These are phyloP conservation scores for Dinothrombium tinctorium DNA, from an alignment of 1,140 invertebrate genomes.

Conservation along the genomic window DNA sequence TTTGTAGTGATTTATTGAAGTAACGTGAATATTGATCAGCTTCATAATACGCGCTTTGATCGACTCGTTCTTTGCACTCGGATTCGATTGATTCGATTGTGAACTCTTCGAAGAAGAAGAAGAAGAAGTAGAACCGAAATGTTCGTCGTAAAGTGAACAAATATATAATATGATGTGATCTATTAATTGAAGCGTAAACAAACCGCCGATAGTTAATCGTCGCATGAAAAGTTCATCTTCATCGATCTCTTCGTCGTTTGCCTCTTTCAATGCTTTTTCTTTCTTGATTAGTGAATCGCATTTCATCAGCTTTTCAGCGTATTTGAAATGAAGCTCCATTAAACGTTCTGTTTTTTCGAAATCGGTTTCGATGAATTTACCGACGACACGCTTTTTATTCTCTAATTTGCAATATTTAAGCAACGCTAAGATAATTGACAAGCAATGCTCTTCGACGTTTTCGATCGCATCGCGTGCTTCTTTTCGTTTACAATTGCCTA, in stretches of 20 bases:
- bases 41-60: slow-evolving; percentile 8
- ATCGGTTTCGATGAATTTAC: slow-evolving; percentile 95
- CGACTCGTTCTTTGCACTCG: not conserved
- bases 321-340: slow-evolving; percentile 90
- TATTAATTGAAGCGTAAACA: slow-evolving; percentile 84
- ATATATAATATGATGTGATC: slow-evolving; percentile 88
- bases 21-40: slow-evolving; percentile 7
- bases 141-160: slow-evolving; percentile 28
- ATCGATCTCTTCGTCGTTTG: slow-evolving; percentile 24
- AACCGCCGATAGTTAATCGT: slow-evolving; percentile 53
- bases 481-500: slow-evolving; percentile 38
- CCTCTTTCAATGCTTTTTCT: slow-evolving; percentile 22
- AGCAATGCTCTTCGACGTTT: slow-evolving; percentile 28
- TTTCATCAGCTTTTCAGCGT: slow-evolving; percentile 70
- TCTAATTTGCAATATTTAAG: slow-evolving; percentile 69
- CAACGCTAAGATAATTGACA: slow-evolving; percentile 81
- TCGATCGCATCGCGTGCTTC: slow-evolving; percentile 28
- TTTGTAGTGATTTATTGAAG: slow-evolving; percentile 9
- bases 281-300: slow-evolving; percentile 50
- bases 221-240: slow-evolving; percentile 68
- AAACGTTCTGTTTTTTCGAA: slow-evolving; percentile 92
- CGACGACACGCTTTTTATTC: slow-evolving; percentile 63
- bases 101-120: not conserved
- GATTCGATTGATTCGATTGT: not conserved
- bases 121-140: not conserved